Percentiles rank a stretch among this genome's conserved stretches.
Evolutionary conservation across 2,797 vertebrate genomes (phyloP).

Genomic region (Lophius americanus): DNA sequence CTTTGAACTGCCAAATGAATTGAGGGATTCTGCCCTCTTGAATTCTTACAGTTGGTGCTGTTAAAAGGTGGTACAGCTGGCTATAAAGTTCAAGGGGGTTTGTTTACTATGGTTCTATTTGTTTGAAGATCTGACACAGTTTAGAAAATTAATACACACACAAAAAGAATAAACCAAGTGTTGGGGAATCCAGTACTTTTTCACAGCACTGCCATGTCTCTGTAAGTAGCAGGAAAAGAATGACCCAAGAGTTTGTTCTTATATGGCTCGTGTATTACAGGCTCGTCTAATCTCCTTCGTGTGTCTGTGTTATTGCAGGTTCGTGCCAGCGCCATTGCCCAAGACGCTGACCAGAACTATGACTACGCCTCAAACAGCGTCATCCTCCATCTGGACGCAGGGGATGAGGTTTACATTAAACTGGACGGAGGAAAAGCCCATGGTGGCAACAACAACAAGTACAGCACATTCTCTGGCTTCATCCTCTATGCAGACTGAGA

Average conservation of each 20-base stretch:
- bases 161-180: too few relatives aligned
- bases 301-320: conserved; percentile 79
- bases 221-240: too few relatives aligned
- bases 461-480: conserved; percentile 99
- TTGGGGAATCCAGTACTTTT: too few relatives aligned
- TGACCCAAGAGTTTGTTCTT: too few relatives aligned
- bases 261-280: not conserved
- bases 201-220: too few relatives aligned
- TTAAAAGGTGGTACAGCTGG: too few relatives aligned
- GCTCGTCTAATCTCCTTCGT: conserved; percentile 6
- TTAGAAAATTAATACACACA: too few relatives aligned
- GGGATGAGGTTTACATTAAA: conserved; percentile 97
- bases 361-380: conserved; percentile 99
- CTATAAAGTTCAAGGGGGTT: too few relatives aligned
- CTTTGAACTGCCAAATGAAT: conserved; percentile 7
- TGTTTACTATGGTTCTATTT: too few relatives aligned
- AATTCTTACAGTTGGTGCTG: not conserved
- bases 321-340: conserved; percentile 95
- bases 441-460: conserved; percentile 99
- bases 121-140: too few relatives aligned
- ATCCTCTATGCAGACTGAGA: conserved; percentile 97
- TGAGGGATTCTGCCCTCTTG: not conserved
- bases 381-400: conserved; percentile 96
- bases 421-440: conserved; percentile 98
- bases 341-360: conserved; percentile 98